Evolutionary conservation across 2,113 vertebrate species (phyloP).

Genomic region (Dascyllus trimaculatus): DNA sequence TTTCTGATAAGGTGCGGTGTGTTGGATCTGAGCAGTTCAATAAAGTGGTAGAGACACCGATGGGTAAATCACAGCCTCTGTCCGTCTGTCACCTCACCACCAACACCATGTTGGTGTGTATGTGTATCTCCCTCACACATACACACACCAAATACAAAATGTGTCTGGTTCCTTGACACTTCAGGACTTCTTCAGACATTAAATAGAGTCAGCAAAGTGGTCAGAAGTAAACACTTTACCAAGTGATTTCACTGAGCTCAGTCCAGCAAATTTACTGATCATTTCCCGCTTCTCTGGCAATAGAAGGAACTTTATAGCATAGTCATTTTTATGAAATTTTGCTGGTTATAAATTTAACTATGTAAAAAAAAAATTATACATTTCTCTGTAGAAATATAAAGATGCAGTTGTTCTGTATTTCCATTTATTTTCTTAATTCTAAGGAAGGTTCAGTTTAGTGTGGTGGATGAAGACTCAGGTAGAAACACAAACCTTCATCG

Average conservation of each 20-base stretch:
- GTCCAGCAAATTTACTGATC: not conserved
- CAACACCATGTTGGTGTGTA: too few species aligned
- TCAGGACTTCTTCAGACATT: slow-evolving; percentile 43
- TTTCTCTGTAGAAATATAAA: too few species aligned
- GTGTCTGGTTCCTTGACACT: slow-evolving; percentile 52
- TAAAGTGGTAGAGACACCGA: slow-evolving; percentile 47
- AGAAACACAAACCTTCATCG: slow-evolving; percentile 88
- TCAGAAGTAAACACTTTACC: slow-evolving; percentile 24
- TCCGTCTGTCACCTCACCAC: slow-evolving; percentile 25
- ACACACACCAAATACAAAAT: slow-evolving; percentile 27
- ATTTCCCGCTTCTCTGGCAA: not conserved
- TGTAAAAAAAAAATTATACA: too few species aligned
- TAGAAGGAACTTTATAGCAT: not conserved
- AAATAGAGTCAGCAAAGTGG: slow-evolving; percentile 12
- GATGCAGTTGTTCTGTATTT: too few species aligned
- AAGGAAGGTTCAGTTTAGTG: not conserved
- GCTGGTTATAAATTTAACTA: too few species aligned
- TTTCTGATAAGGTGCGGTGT: not conserved
- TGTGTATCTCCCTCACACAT: slow-evolving; percentile 33
- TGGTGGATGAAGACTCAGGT: not conserved
- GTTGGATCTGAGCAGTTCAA: slow-evolving; percentile 33
- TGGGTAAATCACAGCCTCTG: slow-evolving; percentile 35
- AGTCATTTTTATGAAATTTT: too few species aligned
- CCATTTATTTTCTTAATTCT: too few species aligned
- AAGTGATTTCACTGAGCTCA: slow-evolving; percentile 17